These are phyloP conservation scores for Cheirogaleus major DNA, from an alignment of 2,797 vertebrate species.

Conservation along the genomic window DNA sequence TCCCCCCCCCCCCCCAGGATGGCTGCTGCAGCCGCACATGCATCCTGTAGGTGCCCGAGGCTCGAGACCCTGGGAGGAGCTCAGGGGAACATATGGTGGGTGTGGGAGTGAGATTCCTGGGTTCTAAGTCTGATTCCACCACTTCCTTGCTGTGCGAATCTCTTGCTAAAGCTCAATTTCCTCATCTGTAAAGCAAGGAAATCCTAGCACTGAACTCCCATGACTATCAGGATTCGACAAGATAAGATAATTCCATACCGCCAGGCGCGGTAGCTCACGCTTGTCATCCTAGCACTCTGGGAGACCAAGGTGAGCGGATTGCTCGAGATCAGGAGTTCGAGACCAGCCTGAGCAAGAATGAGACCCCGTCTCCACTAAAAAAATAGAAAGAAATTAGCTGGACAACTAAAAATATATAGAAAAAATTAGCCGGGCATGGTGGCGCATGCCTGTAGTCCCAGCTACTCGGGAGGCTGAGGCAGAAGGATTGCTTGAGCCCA, in stretches of 20 bases:
- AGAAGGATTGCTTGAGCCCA: too few relatives aligned
- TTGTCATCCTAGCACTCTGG: too few relatives aligned
- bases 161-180: constrained; percentile 23
- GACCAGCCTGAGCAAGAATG: too few relatives aligned
- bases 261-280: too few relatives aligned
- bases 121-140: not conserved
- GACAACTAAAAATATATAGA: too few relatives aligned
- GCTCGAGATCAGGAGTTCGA: too few relatives aligned
- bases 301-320: too few relatives aligned
- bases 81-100: not conserved
- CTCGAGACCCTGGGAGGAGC: not conserved
- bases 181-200: not conserved
- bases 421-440: too few relatives aligned
- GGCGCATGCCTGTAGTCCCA: too few relatives aligned
- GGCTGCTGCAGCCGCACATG: not conserved
- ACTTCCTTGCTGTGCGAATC: not conserved
- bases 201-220: not conserved
- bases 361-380: too few relatives aligned
- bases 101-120: not conserved
- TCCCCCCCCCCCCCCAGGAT: not conserved
- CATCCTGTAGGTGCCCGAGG: not conserved
- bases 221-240: not conserved
- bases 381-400: too few relatives aligned
- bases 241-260: not conserved
- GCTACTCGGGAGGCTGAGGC: too few relatives aligned